A percentile compares a stretch with the other conserved stretches of the same genome.
These are phyloP conservation scores for Melieria omissa DNA, from an alignment of 2,888 invertebrate species.

Conservation along the genomic window DNA sequence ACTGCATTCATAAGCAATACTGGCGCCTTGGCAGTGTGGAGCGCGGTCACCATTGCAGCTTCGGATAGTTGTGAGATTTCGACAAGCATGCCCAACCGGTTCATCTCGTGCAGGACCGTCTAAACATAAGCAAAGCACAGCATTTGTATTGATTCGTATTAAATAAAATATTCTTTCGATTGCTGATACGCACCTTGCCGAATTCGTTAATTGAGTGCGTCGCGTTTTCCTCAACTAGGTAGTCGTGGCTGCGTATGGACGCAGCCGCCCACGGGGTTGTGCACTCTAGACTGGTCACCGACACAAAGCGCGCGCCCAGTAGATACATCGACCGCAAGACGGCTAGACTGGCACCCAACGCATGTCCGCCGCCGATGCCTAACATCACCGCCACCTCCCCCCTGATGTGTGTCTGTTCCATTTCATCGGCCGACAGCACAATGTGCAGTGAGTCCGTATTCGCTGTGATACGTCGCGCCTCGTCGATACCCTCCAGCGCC, in stretches of 20 bases:
- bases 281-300: slow-evolving; percentile 74
- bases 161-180: not conserved
- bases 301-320: slow-evolving; percentile 75
- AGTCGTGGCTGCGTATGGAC: slow-evolving; percentile 60
- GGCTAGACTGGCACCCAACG: slow-evolving; percentile 75
- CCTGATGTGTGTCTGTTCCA: slow-evolving; percentile 71
- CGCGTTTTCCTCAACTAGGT: slow-evolving; percentile 62
- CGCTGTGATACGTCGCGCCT: slow-evolving; percentile 71
- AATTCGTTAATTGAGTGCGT: slow-evolving; percentile 66
- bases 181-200: slow-evolving; percentile 60
- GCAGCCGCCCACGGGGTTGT: slow-evolving; percentile 74
- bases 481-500: slow-evolving; percentile 75
- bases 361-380: slow-evolving; percentile 76
- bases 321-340: slow-evolving; percentile 75
- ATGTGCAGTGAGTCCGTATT: slow-evolving; percentile 69
- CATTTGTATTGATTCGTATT: not conserved
- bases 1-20: slow-evolving; percentile 76
- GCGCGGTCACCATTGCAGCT: slow-evolving; percentile 72
- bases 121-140: slow-evolving; percentile 50
- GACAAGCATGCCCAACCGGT: slow-evolving; percentile 77
- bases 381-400: slow-evolving; percentile 74
- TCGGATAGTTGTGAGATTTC: slow-evolving; percentile 75
- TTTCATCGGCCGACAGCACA: slow-evolving; percentile 71
- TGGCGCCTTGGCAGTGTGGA: slow-evolving; percentile 73
- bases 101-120: slow-evolving; percentile 75